A percentile compares a stretch with the other conserved stretches of the same genome.
Evolutionary conservation across 2,113 vertebrate species (phyloP).

Genomic region (Progne subis): DNA sequence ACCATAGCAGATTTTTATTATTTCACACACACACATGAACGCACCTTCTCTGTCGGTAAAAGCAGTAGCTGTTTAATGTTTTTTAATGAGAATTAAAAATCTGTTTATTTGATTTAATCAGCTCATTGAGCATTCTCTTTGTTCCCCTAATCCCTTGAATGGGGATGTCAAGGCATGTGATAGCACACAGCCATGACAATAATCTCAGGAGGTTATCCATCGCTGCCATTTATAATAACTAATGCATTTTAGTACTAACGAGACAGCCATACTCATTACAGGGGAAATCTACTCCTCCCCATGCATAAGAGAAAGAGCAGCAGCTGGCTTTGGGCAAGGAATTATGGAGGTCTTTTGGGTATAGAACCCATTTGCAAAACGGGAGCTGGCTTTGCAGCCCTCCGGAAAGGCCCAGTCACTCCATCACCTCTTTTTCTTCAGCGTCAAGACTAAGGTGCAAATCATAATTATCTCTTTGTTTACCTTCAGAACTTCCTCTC

Average conservation of each 20-base stretch:
- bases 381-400: neutral
- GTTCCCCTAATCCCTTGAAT: conserved; percentile 50
- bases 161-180: conserved; percentile 27
- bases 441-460: neutral
- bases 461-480: neutral
- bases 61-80: conserved; percentile 1
- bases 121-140: conserved; percentile 40
- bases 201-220: conserved; percentile 34
- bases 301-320: neutral
- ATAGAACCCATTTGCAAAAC: neutral
- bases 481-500: neutral
- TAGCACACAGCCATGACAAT: neutral
- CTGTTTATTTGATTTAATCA: conserved; percentile 56
- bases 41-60: neutral
- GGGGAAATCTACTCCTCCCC: neutral
- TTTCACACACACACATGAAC: neutral
- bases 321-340: neutral
- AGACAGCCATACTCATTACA: conserved; percentile 3
- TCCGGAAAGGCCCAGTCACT: neutral
- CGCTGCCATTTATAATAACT: neutral
- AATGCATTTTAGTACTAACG: conserved; percentile 21
- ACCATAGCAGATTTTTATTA: conserved; percentile 17
- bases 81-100: conserved; percentile 58
- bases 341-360: neutral
- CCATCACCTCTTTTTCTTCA: neutral